Evolutionary conservation across 2,113 vertebrate genomes (phyloP), one percentile per base, ranked within the genome.

Genomic region (Asarcornis scutulata): DNA sequence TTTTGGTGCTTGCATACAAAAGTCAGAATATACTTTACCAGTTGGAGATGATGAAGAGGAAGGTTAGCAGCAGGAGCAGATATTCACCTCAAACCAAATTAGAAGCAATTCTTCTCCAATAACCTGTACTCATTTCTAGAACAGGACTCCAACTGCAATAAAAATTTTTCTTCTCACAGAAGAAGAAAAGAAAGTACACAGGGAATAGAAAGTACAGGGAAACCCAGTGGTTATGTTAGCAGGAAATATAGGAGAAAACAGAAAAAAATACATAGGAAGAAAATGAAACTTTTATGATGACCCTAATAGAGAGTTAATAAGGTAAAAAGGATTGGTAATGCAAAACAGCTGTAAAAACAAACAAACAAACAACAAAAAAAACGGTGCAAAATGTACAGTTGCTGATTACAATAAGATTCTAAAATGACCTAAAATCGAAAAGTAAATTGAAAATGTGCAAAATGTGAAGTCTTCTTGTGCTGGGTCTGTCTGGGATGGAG

Each of bases 11-110:
- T 77, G n/a, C 27, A 42, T 44, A 46, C 74, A 66, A 74, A 88
- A 6, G 18, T 75, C 50, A 69, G 38, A 75, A 63, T 79, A 46
- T 53, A 55, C 11, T 74, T 46, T 66, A 69, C 46, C 11, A 26
- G 9, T n/a, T 88, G 50, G n/a, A 74, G 22, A 81, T 64, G 17
- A 71, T 78, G 52, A 74, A 40, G 13, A 88, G 3, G 2, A 4
- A 7, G 15, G 9, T 53, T 77, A 93, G 40, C 44, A 80, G 25
- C 16, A 74, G n/a, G 32, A 83, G 22, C 16, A 94, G 76, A 34
- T 90, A 92, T 63, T 78, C 31, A 32, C 55, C 23, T 86, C 44
- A 81, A 92, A 89, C 71, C 7, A 81, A 92, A 81, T 68, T 59
- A 93, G 80, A 90, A 88, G 8, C 5, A 67, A 78, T 83, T 86